Percentiles rank a stretch among this genome's conserved stretches.
These are phyloP conservation scores for Congeria kusceri DNA, from an alignment of 2,888 invertebrate species.

Conservation along the genomic window DNA sequence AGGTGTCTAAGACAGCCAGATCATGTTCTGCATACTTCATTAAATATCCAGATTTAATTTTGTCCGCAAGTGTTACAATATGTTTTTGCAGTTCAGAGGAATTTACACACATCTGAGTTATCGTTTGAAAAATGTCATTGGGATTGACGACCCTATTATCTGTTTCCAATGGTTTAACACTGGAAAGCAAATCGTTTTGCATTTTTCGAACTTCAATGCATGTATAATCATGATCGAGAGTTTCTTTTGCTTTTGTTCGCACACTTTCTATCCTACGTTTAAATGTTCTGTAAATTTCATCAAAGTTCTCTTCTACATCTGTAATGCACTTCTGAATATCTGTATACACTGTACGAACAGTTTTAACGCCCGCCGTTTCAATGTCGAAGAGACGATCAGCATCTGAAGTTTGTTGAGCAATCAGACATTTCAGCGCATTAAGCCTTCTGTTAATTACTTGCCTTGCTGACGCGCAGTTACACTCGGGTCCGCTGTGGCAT, in stretches of 20 bases:
- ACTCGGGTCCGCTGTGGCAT: conserved; percentile 37
- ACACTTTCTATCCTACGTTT: conserved; percentile 35
- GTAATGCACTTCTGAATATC: conserved; percentile 45
- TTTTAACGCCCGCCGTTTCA: conserved; percentile 6
- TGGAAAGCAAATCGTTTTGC: conserved; percentile 30
- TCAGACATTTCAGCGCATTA: conserved; percentile 53
- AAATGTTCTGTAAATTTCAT: conserved; percentile 36
- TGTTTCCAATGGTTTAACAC: conserved; percentile 40
- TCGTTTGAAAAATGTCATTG: background rate
- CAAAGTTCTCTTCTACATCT: conserved; percentile 18
- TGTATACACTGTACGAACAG: conserved; percentile 36
- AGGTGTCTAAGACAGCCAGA: conserved; percentile 39
- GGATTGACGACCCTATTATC: conserved; percentile 7
- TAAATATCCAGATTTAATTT: conserved; percentile 31
- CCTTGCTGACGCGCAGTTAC: conserved; percentile 43
- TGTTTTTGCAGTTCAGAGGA: conserved; percentile 34
- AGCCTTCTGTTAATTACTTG: conserved; percentile 49
- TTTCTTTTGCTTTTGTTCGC: conserved; percentile 37
- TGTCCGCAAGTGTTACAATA: conserved; percentile 46
- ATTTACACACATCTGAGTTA: background rate
- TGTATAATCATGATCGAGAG: conserved; percentile 32
- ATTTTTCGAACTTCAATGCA: conserved; percentile 24
- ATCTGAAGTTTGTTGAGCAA: conserved; percentile 50
- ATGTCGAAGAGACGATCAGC: conserved; percentile 12
- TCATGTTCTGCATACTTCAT: conserved; percentile 49